A percentile compares a stretch with the other conserved stretches of the same genome.
phyloP scores from a whole-genome alignment of 2,888 invertebrate genomes.

The Caenorhabditis auriculariae region DNA sequence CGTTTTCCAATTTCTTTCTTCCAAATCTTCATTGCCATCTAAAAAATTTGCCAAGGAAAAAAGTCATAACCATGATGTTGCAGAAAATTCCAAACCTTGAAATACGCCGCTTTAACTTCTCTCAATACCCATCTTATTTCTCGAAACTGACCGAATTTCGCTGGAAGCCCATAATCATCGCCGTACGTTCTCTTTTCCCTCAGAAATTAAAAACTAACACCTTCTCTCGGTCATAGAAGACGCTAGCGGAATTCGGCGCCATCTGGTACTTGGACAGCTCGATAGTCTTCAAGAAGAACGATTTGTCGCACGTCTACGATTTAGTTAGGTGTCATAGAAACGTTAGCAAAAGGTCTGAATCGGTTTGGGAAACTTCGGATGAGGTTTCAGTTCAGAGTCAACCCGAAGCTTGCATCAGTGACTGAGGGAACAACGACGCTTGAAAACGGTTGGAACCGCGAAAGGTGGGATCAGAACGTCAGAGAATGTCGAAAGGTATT shows the following conservation, averaged over 20 bases:
- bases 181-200: slow-evolving; percentile 20
- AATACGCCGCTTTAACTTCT: slow-evolving; percentile 36
- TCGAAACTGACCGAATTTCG: slow-evolving; percentile 27
- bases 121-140: slow-evolving; percentile 25
- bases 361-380: too few relatives aligned
- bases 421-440: not conserved
- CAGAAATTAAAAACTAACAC: not conserved
- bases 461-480: slow-evolving; percentile 18
- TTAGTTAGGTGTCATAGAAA: slow-evolving; percentile 45
- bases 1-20: not conserved
- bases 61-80: slow-evolving; percentile 5
- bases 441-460: slow-evolving; percentile 31
- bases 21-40: not conserved
- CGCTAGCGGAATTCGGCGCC: slow-evolving; percentile 60
- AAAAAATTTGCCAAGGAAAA: too few relatives aligned
- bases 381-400: not conserved
- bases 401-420: not conserved
- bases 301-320: slow-evolving; percentile 56
- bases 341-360: slow-evolving; percentile 4
- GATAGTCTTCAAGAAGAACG: slow-evolving; percentile 51
- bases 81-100: slow-evolving; percentile 40
- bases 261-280: slow-evolving; percentile 63
- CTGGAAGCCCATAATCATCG: slow-evolving; percentile 52
- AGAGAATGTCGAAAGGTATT: slow-evolving; percentile 24
- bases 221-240: slow-evolving; percentile 43